Conservation (phyloP, 2,797 vertebrate species). For the Orientallactaga sibirica region DNA sequence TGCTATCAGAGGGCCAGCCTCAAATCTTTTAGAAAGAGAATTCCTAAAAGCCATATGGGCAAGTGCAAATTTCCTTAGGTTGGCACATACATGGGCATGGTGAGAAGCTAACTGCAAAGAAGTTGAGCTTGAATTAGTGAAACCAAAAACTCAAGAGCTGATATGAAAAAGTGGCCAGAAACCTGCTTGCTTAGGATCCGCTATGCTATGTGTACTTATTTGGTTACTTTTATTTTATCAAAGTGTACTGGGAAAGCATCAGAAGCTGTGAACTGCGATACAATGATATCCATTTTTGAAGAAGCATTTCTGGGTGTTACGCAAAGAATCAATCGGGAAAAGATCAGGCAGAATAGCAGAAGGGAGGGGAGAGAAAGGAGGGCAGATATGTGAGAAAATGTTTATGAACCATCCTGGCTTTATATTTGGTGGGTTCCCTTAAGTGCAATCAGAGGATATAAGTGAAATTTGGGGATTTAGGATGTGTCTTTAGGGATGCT, state of each 20-base stretch:
- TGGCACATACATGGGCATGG: background rate
- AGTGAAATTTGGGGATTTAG: background rate
- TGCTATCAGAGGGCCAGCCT: background rate
- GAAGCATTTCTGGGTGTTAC: background rate
- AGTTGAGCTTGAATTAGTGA: background rate
- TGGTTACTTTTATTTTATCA: background rate
- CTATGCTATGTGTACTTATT: background rate
- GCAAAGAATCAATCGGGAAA: background rate
- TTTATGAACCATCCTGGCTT: background rate
- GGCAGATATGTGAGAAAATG: background rate
- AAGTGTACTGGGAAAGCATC: background rate
- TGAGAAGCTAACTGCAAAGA: background rate
- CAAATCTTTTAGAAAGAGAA: background rate
- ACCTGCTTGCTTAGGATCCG: background rate
- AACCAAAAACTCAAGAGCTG: background rate
- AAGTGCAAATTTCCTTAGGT: background rate
- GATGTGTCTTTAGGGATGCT: background rate
- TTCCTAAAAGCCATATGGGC: background rate
- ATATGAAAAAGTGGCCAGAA: background rate
- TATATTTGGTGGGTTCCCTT: background rate
- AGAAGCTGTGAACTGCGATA: background rate
- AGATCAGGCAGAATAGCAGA: too few relatives aligned
- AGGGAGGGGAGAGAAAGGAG: too few relatives aligned
- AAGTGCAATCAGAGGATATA: background rate
- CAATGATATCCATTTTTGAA: conserved; percentile 4